Conservation (phyloP, 2,888 invertebrate species). For the Abrostola triplasia region DNA sequence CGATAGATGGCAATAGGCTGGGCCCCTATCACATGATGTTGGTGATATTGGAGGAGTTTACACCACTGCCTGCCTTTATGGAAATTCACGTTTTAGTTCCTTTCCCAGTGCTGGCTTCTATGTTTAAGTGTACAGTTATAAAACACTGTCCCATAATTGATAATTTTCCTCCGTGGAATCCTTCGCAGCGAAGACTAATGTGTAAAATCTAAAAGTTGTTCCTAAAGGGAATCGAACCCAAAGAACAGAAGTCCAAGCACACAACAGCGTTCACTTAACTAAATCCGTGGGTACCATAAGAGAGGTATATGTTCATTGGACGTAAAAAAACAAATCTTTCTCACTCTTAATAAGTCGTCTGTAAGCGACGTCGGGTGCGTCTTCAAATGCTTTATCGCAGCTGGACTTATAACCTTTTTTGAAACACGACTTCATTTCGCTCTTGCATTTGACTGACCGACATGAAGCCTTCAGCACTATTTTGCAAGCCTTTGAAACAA, state of each 20-base stretch:
- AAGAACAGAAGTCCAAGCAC: neutral
- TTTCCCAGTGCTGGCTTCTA: no score
- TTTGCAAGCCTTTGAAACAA: constrained; percentile 20
- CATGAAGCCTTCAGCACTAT: constrained; percentile 1
- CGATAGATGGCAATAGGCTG: no score
- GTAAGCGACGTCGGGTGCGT: neutral
- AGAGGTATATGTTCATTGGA: constrained; percentile 8
- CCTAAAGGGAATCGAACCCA: neutral
- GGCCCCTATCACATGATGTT: no score
- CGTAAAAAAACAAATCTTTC: neutral
- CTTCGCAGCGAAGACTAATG: no score
- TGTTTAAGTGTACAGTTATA: no score
- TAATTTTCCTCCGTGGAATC: no score
- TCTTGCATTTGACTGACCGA: neutral
- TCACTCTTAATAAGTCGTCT: constrained; percentile 5
- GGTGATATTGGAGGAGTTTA: no score
- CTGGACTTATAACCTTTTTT: neutral
- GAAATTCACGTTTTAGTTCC: no score
- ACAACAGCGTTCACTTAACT: neutral
- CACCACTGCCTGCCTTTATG: no score
- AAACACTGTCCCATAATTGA: no score
- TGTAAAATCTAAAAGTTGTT: no score
- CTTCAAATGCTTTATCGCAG: constrained; percentile 9
- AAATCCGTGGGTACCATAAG: neutral
- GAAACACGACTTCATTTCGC: constrained; percentile 1